phyloP scores from a whole-genome alignment of 1,140 invertebrate species.

The Lanistes nyassanus region DNA sequence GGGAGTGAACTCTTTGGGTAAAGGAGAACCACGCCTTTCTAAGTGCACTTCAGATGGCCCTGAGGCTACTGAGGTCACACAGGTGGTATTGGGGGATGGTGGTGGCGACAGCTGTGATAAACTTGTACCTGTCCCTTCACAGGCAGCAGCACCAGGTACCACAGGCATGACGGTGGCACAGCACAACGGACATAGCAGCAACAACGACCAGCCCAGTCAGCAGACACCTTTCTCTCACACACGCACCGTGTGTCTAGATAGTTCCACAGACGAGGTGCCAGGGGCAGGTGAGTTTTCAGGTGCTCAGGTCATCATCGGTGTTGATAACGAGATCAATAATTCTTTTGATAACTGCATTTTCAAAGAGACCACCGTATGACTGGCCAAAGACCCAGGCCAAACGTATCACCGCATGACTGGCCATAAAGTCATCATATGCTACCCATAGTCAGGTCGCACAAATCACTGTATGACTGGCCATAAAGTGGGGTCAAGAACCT shows the following conservation, averaged over 20 bases:
- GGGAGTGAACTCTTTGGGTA: too few relatives aligned
- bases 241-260: too few relatives aligned
- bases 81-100: background rate
- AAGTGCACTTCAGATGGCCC: too few relatives aligned
- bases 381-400: too few relatives aligned
- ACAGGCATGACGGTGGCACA: background rate
- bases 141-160: background rate
- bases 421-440: background rate
- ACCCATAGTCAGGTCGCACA: background rate
- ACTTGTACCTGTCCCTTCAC: background rate
- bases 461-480: background rate
- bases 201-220: too few relatives aligned
- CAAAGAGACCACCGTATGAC: constrained; percentile 21
- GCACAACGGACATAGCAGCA: background rate
- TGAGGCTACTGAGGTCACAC: background rate
- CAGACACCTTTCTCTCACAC: too few relatives aligned
- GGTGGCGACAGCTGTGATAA: background rate
- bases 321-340: background rate
- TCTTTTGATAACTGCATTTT: constrained; percentile 1
- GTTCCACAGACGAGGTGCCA: too few relatives aligned
- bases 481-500: too few relatives aligned
- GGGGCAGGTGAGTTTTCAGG: background rate
- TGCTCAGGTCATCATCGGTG: constrained; percentile 8
- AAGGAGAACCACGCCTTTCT: too few relatives aligned
- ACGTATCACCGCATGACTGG: too few relatives aligned